These are phyloP conservation scores for Drosophila meridiana DNA, from an alignment of 2,888 invertebrate species.

Conservation along the genomic window DNA sequence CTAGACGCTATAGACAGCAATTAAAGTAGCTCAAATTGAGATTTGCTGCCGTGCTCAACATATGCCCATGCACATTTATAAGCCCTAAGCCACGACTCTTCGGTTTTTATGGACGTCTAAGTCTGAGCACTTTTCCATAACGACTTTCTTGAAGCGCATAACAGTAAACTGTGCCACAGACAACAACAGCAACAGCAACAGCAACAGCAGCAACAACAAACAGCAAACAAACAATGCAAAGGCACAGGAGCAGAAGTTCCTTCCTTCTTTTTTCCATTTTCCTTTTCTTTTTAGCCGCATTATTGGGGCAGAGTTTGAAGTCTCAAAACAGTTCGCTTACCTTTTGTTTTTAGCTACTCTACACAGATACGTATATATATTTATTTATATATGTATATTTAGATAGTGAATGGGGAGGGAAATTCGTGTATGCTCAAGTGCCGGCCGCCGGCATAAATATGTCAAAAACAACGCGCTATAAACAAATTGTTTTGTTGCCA, in stretches of 20 bases:
- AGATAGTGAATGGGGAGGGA: slow-evolving; percentile 13
- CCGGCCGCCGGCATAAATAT: slow-evolving; percentile 78
- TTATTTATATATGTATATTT: neutral
- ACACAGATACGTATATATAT: neutral
- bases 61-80: slow-evolving; percentile 12
- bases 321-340: slow-evolving; percentile 22
- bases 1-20: slow-evolving; percentile 8
- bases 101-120: slow-evolving; percentile 24
- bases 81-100: slow-evolving; percentile 3
- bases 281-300: slow-evolving; percentile 10
- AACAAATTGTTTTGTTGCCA: slow-evolving; percentile 75
- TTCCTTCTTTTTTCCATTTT: slow-evolving; percentile 41
- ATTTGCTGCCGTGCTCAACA: slow-evolving; percentile 4
- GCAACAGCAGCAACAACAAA: slow-evolving; percentile 13
- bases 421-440: slow-evolving; percentile 48
- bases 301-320: slow-evolving; percentile 16
- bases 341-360: slow-evolving; percentile 34
- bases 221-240: slow-evolving; percentile 25
- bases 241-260: slow-evolving; percentile 24
- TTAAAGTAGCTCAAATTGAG: slow-evolving; percentile 15
- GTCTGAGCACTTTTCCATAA: slow-evolving; percentile 51
- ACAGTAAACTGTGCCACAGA: slow-evolving; percentile 74
- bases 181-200: slow-evolving; percentile 39
- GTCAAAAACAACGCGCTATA: slow-evolving; percentile 77
- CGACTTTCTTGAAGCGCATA: slow-evolving; percentile 46